Percentiles rank a stretch among this genome's conserved stretches.
These are phyloP conservation scores for Carterocephalus palaemon DNA, from an alignment of 2,888 invertebrate genomes.

Conservation along the genomic window DNA sequence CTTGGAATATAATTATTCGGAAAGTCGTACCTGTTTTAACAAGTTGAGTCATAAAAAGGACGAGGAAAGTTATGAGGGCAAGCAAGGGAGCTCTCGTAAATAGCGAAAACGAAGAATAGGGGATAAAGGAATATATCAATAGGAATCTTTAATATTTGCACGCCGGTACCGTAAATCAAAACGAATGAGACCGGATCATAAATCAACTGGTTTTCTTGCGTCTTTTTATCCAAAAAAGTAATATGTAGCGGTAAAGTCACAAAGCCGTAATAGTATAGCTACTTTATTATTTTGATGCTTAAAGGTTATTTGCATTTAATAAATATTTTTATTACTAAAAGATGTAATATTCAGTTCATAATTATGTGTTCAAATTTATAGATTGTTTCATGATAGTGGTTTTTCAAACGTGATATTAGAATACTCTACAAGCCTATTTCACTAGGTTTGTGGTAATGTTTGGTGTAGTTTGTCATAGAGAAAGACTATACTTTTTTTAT, in stretches of 20 bases:
- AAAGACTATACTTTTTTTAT: no score
- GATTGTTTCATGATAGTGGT: no score
- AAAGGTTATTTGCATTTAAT: no score
- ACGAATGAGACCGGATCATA: constrained; percentile 67
- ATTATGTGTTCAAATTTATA: no score
- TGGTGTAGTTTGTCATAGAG: no score
- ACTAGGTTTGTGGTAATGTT: no score
- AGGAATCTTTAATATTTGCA: constrained; percentile 78
- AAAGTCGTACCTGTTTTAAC: constrained; percentile 57
- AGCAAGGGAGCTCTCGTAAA: constrained; percentile 69
- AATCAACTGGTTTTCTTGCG: constrained; percentile 60
- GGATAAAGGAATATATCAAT: constrained; percentile 79
- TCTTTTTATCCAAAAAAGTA: constrained; percentile 45
- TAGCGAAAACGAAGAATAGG: constrained; percentile 71
- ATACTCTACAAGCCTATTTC: no score
- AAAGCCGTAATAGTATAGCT: no score
- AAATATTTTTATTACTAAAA: no score
- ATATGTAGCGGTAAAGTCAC: constrained; percentile 8
- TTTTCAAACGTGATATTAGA: no score
- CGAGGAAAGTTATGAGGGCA: constrained; percentile 74
- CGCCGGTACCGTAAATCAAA: constrained; percentile 72
- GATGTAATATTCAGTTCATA: no score
- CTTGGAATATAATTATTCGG: constrained; percentile 31
- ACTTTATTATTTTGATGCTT: no score
- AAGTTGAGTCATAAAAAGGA: constrained; percentile 71